phyloP scores from a whole-genome alignment of 2,113 vertebrate species.

The Osmerus mordax region DNA sequence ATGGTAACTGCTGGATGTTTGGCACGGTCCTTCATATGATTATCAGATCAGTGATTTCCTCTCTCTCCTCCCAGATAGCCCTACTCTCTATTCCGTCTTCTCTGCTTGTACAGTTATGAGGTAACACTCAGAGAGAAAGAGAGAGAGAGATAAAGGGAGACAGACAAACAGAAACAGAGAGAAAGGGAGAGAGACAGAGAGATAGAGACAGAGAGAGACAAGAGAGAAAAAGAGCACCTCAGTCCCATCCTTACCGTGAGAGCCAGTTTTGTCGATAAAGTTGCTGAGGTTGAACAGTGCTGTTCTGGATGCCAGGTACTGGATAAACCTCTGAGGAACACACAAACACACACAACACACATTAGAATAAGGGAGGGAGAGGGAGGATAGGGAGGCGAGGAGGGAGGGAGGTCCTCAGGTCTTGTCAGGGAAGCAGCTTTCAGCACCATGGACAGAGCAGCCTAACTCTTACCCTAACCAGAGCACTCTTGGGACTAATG shows the following conservation, averaged over 20 bases:
- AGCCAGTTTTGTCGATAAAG: conserved; percentile 98
- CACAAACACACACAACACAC: background rate
- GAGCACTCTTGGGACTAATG: background rate
- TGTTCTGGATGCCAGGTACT: conserved; percentile 98
- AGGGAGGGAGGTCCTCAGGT: too few relatives aligned
- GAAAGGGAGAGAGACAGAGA: background rate
- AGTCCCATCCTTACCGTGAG: conserved; percentile 81
- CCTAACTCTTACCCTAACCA: background rate
- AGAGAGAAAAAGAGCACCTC: background rate
- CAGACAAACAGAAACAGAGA: conserved; percentile 1
- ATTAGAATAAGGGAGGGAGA: background rate
- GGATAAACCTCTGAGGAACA: conserved; percentile 91
- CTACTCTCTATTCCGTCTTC: background rate
- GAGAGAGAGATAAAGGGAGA: background rate
- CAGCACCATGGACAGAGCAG: conserved; percentile 7
- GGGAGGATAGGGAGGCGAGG: too few relatives aligned
- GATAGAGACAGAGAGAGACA: background rate
- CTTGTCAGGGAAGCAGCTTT: background rate
- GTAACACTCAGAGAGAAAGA: too few relatives aligned
- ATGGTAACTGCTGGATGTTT: background rate
- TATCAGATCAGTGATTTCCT: background rate
- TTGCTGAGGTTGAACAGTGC: conserved; percentile 99
- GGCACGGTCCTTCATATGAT: background rate
- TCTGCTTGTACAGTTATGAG: background rate
- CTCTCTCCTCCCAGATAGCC: conserved; percentile 20